Base-by-base conservation (phyloP, 2,113 vertebrate genomes). In the Pteronura brasiliensis region DNA sequence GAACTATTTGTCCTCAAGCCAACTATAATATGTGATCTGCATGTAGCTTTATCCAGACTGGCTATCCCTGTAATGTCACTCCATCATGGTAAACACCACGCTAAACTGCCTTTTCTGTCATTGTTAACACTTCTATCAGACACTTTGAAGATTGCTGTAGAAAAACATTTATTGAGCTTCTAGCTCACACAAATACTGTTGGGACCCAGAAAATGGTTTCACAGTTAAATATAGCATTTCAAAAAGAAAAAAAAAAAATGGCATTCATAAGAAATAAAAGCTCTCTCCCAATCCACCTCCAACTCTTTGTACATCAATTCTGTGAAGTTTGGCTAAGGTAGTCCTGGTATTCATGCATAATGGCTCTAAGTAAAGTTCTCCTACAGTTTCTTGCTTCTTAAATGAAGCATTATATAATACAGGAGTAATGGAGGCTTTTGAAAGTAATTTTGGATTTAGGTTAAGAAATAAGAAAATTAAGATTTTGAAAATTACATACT, bases 401-500 rank as follows among this genome's bases (percentile, higher is more conserved):
- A 94, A 95, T 61, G 80, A 90, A 88, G 8, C 71, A 83, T 94
- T 97, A 85, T 69, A 84, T 61, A 92, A 86, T 55, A 76, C 4
- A 88, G 11, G 21, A 90, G 23, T 76, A 97, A 95, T 36, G 20
- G 81, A 85, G 3, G n/a, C n/a, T 95, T 96, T 96, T 90, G 47
- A 97, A 96, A 96, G 65, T 59, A 95, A 96, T 96, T 96, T 96
- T 27, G 57, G 47, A 97, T 94, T 97, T 85, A 96, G 47, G 55
- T 88, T 95, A 95, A 95, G 81, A 95, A 97, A 95, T 4, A 86
- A 77, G 27, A 91, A 96, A 97, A 94, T 97, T 88, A 96, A 97
- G 69, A 96, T 88, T 90, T 90, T 67, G 55, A 94, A 95, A 98
- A 96, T 77, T 93, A 59, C 2, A 88, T 34, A 44, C 18, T 93